A percentile compares a stretch with the other conserved stretches of the same genome.
Conservation (phyloP, 2,888 invertebrate species). For the Drosophila nr. perissopoda region DNA sequence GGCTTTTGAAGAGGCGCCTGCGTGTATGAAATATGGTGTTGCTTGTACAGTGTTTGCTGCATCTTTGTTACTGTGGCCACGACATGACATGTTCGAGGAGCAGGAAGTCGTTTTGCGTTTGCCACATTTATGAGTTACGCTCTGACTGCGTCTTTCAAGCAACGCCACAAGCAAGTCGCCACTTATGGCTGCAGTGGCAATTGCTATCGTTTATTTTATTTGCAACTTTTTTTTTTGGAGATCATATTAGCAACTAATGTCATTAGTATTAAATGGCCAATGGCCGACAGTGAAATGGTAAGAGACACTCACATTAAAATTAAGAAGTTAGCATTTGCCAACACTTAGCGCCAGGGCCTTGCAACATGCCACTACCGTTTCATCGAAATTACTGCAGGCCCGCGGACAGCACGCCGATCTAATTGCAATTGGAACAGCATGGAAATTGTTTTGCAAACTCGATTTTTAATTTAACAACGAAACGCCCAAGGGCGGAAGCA, state of each 20-base stretch:
- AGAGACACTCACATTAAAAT: constrained; percentile 68
- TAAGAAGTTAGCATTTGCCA: constrained; percentile 72
- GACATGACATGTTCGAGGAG: constrained; percentile 77
- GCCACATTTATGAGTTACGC: constrained; percentile 79
- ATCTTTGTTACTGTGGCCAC: constrained; percentile 37
- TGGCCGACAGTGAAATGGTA: constrained; percentile 48
- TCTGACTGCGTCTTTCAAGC: constrained; percentile 71
- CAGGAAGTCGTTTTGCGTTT: constrained; percentile 77
- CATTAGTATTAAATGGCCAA: constrained; percentile 52
- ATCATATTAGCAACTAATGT: constrained; percentile 66
- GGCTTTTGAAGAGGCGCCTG: constrained; percentile 70
- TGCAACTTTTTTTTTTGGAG: constrained; percentile 59
- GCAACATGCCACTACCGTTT: constrained; percentile 64
- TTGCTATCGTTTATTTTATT: constrained; percentile 42
- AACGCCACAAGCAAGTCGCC: constrained; percentile 62
- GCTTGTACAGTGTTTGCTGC: constrained; percentile 34
- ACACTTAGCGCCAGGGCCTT: constrained; percentile 58
- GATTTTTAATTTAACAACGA: constrained; percentile 32
- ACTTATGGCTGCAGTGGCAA: constrained; percentile 46
- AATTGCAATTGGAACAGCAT: constrained; percentile 72
- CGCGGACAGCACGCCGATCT: constrained; percentile 66
- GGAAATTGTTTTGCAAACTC: constrained; percentile 43
- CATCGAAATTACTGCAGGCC: constrained; percentile 49
- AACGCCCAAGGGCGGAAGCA: constrained; percentile 52
- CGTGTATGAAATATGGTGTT: constrained; percentile 67